Evolutionary conservation across 2,113 vertebrate species (phyloP).

Genomic region (Empidonax alnorum): DNA sequence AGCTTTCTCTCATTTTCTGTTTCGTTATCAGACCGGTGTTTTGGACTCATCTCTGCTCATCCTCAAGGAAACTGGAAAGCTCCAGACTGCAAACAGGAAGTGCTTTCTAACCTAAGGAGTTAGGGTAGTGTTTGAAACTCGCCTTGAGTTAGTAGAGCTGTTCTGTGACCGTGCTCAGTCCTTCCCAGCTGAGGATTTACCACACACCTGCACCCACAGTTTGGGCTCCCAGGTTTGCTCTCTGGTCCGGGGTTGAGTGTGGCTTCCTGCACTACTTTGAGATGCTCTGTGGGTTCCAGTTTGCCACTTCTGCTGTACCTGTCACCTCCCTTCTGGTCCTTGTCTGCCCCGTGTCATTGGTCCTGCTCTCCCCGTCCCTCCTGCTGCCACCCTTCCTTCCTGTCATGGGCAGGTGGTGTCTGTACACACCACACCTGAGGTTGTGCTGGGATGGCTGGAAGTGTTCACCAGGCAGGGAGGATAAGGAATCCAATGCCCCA

Average conservation of each 20-base stretch:
- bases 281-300: neutral
- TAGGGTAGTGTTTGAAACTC: neutral
- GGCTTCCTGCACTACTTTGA: neutral
- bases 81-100: neutral
- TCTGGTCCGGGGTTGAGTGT: neutral
- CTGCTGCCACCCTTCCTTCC: neutral
- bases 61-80: neutral
- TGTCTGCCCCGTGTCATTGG: neutral
- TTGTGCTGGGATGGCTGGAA: slow-evolving; percentile 20
- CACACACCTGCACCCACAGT: neutral
- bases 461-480: slow-evolving; percentile 64
- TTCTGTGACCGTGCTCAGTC: neutral
- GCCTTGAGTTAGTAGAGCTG: neutral
- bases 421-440: slow-evolving; percentile 59
- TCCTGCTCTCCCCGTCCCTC: slow-evolving; percentile 25
- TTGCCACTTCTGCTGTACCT: neutral
- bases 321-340: slow-evolving; percentile 57
- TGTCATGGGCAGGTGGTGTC: slow-evolving; percentile 48
- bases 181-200: neutral
- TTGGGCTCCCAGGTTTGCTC: neutral
- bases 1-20: neutral
- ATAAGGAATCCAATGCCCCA: slow-evolving; percentile 63
- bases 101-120: neutral
- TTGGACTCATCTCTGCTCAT: neutral
- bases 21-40: neutral